These are phyloP conservation scores for Beroe forskalii DNA, from an alignment of 37 sponge, comb jelly and placozoan genomes.

Conservation along the genomic window DNA sequence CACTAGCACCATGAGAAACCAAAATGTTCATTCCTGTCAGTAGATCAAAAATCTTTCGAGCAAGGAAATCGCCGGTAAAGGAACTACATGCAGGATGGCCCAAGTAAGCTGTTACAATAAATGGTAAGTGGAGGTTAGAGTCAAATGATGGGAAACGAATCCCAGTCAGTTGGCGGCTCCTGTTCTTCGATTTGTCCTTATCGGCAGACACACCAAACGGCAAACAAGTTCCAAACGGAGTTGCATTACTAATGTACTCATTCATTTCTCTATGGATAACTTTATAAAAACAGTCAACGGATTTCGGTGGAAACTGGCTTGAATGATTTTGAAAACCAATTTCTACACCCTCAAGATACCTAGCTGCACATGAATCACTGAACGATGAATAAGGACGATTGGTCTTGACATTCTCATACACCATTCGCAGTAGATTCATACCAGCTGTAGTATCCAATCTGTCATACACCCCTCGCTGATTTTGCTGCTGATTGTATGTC, in stretches of 20 bases:
- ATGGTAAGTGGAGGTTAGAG: background rate
- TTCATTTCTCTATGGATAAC: background rate
- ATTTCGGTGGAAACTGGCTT: background rate
- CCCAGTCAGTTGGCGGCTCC: background rate
- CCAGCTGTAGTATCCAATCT: background rate
- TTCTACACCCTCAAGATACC: background rate
- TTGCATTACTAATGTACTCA: background rate
- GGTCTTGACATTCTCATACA: background rate
- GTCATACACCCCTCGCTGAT: background rate
- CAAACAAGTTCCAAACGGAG: background rate
- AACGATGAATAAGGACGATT: background rate
- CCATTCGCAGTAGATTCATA: background rate
- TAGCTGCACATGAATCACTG: background rate
- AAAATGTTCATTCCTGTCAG: too few relatives aligned
- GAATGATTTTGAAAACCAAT: background rate
- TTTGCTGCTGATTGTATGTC: background rate
- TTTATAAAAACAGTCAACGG: background rate
- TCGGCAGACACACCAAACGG: background rate
- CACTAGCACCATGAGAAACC: background rate
- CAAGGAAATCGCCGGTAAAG: background rate
- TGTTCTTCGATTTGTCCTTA: background rate
- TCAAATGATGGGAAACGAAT: background rate
- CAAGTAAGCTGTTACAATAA: background rate
- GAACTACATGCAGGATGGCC: background rate
- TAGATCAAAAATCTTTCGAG: background rate